phyloP scores from a whole-genome alignment of 2,888 invertebrate species.

The Aethes cnicana region DNA sequence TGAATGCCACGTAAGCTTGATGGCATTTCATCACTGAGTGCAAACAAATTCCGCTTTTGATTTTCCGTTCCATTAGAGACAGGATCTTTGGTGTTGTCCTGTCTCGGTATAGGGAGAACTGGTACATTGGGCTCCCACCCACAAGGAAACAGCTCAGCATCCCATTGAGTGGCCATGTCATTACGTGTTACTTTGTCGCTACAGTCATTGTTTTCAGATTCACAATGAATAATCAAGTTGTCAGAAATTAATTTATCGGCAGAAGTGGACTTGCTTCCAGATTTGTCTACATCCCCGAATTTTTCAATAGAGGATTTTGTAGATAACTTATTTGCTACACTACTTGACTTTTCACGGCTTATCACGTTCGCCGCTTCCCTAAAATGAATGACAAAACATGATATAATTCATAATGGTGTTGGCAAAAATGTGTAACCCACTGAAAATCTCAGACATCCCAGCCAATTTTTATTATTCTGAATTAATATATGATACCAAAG shows the following conservation, averaged over 20 bases:
- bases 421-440: too few species aligned
- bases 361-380: slow-evolving; percentile 72
- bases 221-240: slow-evolving; percentile 31
- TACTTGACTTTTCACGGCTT: slow-evolving; percentile 63
- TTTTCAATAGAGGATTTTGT: slow-evolving; percentile 35
- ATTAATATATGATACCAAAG: too few species aligned
- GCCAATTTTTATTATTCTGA: too few species aligned
- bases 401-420: neutral
- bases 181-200: slow-evolving; percentile 37
- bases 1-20: slow-evolving; percentile 57
- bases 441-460: too few species aligned
- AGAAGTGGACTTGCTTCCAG: slow-evolving; percentile 26
- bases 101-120: slow-evolving; percentile 51
- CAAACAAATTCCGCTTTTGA: slow-evolving; percentile 65
- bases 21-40: slow-evolving; percentile 74
- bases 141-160: slow-evolving; percentile 51
- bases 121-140: slow-evolving; percentile 64
- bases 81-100: slow-evolving; percentile 51
- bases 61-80: slow-evolving; percentile 43
- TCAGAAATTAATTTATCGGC: slow-evolving; percentile 36
- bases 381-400: slow-evolving; percentile 34
- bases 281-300: neutral
- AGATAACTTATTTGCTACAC: slow-evolving; percentile 47
- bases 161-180: slow-evolving; percentile 73
- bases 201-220: slow-evolving; percentile 35